A percentile compares a stretch with the other conserved stretches of the same genome.
These are phyloP conservation scores for Latrodectus elegans DNA, from an alignment of 2,888 invertebrate species.

Conservation along the genomic window DNA sequence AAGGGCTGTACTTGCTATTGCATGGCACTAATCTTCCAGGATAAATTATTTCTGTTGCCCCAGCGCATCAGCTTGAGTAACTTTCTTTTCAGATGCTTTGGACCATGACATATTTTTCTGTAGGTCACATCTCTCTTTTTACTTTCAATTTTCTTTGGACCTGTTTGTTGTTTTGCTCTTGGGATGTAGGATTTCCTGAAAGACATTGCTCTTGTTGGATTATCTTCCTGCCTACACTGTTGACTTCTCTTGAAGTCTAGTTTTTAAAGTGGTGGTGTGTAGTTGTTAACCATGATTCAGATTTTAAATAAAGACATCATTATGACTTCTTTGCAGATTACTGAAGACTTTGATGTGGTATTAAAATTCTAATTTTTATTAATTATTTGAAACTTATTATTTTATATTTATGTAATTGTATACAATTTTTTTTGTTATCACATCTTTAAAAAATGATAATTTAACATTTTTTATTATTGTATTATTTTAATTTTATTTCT, in stretches of 20 bases:
- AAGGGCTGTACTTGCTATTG: slow-evolving; percentile 46
- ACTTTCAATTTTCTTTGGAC: slow-evolving; percentile 12
- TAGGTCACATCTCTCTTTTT: slow-evolving; percentile 50
- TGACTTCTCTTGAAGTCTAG: neutral
- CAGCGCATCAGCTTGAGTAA: slow-evolving; percentile 50
- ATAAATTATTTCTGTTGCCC: slow-evolving; percentile 47
- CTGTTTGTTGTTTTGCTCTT: neutral
- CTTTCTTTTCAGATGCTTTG: slow-evolving; percentile 42
- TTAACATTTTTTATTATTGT: no score
- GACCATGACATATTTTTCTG: slow-evolving; percentile 65
- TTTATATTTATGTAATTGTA: no score
- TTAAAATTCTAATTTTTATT: no score
- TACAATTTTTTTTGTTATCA: no score
- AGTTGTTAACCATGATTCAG: no score
- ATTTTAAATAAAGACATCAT: no score
- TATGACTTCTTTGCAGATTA: no score
- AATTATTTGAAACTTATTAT: no score
- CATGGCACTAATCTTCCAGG: slow-evolving; percentile 40
- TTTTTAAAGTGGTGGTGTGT: no score
- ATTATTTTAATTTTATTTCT: no score
- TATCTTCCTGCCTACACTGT: slow-evolving; percentile 13
- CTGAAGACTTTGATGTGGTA: no score
- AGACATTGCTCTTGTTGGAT: slow-evolving; percentile 9
- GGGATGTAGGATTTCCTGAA: slow-evolving; percentile 15
- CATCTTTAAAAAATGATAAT: no score